These are phyloP conservation scores for Falco punctatus DNA, from an alignment of 2,113 vertebrate genomes.

Conservation along the genomic window DNA sequence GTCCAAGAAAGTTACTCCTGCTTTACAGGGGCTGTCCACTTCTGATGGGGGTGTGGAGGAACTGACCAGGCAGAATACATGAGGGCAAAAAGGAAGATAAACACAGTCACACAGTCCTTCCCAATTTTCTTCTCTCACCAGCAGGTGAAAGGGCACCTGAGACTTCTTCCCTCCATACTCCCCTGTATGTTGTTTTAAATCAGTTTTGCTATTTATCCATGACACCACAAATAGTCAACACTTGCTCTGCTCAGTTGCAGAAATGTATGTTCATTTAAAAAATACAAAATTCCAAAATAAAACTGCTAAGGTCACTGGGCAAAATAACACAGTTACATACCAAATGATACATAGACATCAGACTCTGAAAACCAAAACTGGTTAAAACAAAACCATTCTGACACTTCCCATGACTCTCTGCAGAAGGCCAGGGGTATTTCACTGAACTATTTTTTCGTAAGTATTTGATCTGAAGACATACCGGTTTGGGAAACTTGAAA, in stretches of 20 bases:
- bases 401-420: neutral
- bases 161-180: neutral
- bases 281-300: neutral
- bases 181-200: neutral
- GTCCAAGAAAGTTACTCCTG: accelerated
- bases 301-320: neutral
- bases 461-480: neutral
- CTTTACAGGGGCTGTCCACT: neutral
- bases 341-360: neutral
- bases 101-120: neutral
- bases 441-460: neutral
- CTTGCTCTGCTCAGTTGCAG: neutral
- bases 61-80: neutral
- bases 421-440: neutral
- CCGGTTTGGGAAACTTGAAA: neutral
- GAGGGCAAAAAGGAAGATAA: neutral
- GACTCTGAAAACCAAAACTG: neutral
- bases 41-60: neutral
- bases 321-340: neutral
- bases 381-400: neutral
- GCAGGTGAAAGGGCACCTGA: neutral
- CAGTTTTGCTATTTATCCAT: neutral
- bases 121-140: neutral
- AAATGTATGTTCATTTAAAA: neutral
- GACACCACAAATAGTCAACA: neutral